These are phyloP conservation scores for Fregata magnificens DNA, from an alignment of 2,113 vertebrate genomes.

Conservation along the genomic window DNA sequence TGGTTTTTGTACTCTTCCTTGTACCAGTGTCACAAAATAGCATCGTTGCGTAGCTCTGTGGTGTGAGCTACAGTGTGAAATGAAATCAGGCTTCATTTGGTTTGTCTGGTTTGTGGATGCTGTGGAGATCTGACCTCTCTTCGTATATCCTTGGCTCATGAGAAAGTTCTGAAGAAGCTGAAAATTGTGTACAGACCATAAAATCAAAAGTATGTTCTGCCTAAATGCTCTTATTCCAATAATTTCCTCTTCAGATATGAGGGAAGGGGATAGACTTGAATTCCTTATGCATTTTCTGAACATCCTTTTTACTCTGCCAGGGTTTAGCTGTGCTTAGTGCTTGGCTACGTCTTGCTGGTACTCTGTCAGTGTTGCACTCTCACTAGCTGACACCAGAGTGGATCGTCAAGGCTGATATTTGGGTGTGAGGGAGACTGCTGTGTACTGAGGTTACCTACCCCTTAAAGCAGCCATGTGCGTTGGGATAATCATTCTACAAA, in stretches of 20 bases:
- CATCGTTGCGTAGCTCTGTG: not conserved
- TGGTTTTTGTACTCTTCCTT: not conserved
- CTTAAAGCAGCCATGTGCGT: not conserved
- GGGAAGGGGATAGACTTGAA: not conserved
- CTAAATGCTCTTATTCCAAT: constrained; percentile 16
- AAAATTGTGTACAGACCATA: not conserved
- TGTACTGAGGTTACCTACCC: not conserved
- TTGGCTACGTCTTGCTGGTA: constrained; percentile 16
- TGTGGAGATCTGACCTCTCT: constrained; percentile 22
- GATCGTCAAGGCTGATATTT: not conserved
- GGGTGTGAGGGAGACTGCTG: not conserved
- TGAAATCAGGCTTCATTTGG: not conserved
- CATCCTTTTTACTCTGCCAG: not conserved
- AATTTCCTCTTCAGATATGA: not conserved
- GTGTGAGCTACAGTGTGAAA: not conserved
- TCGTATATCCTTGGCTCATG: not conserved
- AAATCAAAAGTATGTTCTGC: not conserved
- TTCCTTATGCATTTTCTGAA: not conserved
- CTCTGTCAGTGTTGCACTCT: constrained; percentile 7
- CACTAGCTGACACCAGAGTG: not conserved
- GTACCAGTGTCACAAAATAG: not conserved
- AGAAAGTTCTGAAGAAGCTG: constrained; percentile 19
- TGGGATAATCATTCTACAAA: constrained; percentile 24
- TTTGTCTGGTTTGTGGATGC: not conserved
- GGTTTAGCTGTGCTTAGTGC: constrained; percentile 2